Base-by-base conservation (phyloP, 1,140 invertebrate genomes). In the Lineus longissimus region DNA sequence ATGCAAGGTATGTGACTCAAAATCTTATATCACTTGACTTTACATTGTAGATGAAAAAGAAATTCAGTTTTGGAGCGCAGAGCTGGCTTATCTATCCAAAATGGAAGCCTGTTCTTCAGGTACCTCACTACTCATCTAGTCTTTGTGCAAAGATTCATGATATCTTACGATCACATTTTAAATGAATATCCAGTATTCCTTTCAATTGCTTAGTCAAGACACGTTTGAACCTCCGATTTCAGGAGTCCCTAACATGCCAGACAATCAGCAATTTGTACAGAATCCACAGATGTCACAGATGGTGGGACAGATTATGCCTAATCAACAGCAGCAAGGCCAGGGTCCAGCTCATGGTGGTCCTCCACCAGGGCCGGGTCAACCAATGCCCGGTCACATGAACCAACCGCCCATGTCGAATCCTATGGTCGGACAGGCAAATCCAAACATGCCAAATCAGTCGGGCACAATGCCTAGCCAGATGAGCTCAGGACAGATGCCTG, bases 401-500 rank as follows among this genome's bases (percentile, higher is more conserved):
- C 47, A 19, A 9, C 47, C 47, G n/a, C 47, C n/a, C 6, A 51
- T 51, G 47, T 19, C 47, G 9, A 27, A 27, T 9, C 47, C 47
- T 23, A 51, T 51, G 47, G 40, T 11, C 11, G 47, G 47, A 51
- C 47, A 51, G 47, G 6, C 19, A 19, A 19, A 19, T 23, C 47
- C 47, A 4, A 19, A 51, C n/a, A 36, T 36, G 33, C 33, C 4
- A 15, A 51, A 51, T 51, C 47, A 51, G n/a, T 9, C 25, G n/a
- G 47, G n/a, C 25, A 27, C 4, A 7, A 19, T 23, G 47, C 47
- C n/a, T 7, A 51, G n/a, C 25, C 47, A 51, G 25, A 51, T 51
- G 47, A 51, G 9, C 47, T 27, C n/a, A 25, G 60, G 60, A 91
- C 91, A 31, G 86, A 90, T 70, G 68, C 36, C 51, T 29, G 55